These are phyloP conservation scores for Oostethus manadensis DNA, from an alignment of 2,113 vertebrate species.

Conservation along the genomic window DNA sequence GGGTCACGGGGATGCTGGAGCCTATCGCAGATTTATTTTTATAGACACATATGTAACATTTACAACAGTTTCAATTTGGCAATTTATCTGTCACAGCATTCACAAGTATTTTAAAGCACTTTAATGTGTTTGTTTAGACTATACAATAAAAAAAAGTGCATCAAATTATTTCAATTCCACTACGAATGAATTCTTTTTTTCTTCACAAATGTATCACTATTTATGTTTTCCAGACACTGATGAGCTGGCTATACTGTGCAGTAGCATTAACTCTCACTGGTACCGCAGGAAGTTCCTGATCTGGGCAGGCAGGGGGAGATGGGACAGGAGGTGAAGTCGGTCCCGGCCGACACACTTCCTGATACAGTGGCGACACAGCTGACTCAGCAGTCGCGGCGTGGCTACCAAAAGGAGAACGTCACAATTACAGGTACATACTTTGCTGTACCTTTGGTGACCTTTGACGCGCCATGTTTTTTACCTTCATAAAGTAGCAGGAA, in stretches of 20 bases:
- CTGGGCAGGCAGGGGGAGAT: slow-evolving; percentile 83
- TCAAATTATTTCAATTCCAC: too few species aligned
- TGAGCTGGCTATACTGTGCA: background rate
- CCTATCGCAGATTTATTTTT: too few species aligned
- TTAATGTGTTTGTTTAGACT: slow-evolving; percentile 1
- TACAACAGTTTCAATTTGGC: too few species aligned
- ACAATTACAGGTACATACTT: background rate
- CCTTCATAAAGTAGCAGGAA: slow-evolving; percentile 87
- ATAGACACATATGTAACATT: too few species aligned
- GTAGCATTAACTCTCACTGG: slow-evolving; percentile 65
- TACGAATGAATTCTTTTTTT: background rate
- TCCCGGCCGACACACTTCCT: slow-evolving; percentile 78
- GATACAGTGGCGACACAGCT: slow-evolving; percentile 85
- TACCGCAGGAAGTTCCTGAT: slow-evolving; percentile 87
- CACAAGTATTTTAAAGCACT: background rate
- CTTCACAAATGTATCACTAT: too few species aligned
- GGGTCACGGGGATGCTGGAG: too few species aligned
- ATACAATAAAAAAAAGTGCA: slow-evolving; percentile 23
- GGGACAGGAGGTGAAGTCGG: slow-evolving; percentile 81
- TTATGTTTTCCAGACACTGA: too few species aligned
- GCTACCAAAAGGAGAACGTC: slow-evolving; percentile 60
- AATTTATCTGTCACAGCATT: too few species aligned
- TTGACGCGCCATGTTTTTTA: slow-evolving; percentile 34
- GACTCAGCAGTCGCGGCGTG: slow-evolving; percentile 82
- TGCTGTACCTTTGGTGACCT: too few species aligned